These are phyloP conservation scores for Todiramphus saurophagus DNA, from an alignment of 2,113 vertebrate genomes.

Conservation along the genomic window DNA sequence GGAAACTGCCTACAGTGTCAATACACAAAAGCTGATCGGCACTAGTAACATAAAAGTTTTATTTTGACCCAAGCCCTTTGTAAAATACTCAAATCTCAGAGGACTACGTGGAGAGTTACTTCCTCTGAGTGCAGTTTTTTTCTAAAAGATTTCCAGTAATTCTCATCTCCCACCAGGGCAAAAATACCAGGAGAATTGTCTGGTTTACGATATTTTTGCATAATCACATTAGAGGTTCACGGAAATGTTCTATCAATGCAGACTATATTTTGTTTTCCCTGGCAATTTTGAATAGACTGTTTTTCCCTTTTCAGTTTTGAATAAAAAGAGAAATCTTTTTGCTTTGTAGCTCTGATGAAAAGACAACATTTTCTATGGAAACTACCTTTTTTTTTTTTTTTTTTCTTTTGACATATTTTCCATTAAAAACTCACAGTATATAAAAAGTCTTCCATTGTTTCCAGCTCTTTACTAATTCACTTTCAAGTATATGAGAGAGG, in stretches of 20 bases:
- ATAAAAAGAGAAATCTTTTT: background rate
- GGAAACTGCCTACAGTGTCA: background rate
- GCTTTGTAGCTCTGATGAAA: background rate
- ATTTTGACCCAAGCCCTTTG: background rate
- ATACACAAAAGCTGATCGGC: background rate
- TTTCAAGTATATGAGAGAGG: background rate
- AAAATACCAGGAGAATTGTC: background rate
- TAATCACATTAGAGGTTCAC: background rate
- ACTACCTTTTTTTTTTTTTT: background rate
- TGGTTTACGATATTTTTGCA: background rate
- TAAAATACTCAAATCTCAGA: background rate
- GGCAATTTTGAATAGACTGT: background rate
- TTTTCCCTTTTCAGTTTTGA: constrained; percentile 12
- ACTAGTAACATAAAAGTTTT: background rate
- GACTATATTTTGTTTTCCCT: background rate
- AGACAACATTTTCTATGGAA: background rate
- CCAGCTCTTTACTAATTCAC: background rate
- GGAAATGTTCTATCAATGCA: background rate
- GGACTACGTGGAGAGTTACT: background rate
- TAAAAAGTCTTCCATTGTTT: background rate
- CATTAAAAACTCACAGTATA: background rate
- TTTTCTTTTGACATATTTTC: background rate
- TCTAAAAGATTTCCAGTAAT: background rate
- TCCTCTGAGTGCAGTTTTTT: background rate
- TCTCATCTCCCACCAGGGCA: background rate